A percentile compares a stretch with the other conserved stretches of the same genome.
phyloP scores from a whole-genome alignment of 2,797 vertebrate genomes.

The Rhinogobio ventralis region DNA sequence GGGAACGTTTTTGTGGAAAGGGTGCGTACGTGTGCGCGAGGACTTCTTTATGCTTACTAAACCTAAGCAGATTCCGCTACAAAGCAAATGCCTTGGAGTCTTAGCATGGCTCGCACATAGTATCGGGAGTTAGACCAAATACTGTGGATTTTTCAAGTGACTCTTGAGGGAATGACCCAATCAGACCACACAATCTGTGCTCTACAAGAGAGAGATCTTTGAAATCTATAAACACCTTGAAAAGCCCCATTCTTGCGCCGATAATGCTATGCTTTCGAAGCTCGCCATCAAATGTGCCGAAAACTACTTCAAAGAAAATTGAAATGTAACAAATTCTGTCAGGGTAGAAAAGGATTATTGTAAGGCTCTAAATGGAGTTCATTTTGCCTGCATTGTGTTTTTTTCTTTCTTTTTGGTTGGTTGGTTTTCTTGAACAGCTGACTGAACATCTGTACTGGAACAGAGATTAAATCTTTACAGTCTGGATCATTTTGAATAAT shows the following conservation, averaged over 20 bases:
- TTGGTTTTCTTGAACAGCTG: constrained; percentile 33
- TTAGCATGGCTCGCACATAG: constrained; percentile 55
- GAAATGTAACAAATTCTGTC: constrained; percentile 80
- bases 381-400: constrained; percentile 29
- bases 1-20: constrained; percentile 80
- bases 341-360: constrained; percentile 84
- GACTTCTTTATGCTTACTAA: constrained; percentile 78
- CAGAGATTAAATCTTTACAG: constrained; percentile 3
- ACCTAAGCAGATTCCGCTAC: constrained; percentile 80
- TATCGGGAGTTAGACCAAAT: constrained; percentile 57
- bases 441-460: constrained; percentile 32
- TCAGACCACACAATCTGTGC: constrained; percentile 84
- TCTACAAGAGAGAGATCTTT: constrained; percentile 82
- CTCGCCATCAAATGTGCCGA: constrained; percentile 88
- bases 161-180: constrained; percentile 84
- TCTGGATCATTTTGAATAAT: neutral
- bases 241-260: constrained; percentile 84
- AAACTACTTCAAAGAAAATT: constrained; percentile 83
- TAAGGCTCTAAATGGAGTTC: constrained; percentile 67
- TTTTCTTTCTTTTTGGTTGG: constrained; percentile 12
- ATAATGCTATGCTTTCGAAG: constrained; percentile 82
- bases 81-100: constrained; percentile 78
- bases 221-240: constrained; percentile 89
- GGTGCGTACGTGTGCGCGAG: constrained; percentile 34
- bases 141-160: constrained; percentile 83